Conservation (phyloP, 2,888 invertebrate species). For the Ryuthela nishihirai region DNA sequence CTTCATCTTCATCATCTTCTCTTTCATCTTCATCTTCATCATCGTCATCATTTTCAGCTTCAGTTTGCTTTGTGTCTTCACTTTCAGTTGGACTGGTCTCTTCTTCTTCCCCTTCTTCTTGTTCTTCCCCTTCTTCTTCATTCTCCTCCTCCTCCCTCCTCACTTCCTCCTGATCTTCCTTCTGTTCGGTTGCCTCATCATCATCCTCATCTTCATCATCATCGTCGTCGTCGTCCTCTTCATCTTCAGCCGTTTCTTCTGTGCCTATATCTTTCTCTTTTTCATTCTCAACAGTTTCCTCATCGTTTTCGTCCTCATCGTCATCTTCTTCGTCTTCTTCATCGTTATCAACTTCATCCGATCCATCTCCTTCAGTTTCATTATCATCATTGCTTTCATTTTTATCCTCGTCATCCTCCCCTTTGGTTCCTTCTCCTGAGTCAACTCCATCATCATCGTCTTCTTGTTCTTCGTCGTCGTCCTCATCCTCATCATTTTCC, state of each 20-base stretch:
- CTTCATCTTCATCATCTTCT: neutral
- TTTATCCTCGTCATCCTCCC: neutral
- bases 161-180: conserved; percentile 12
- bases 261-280: conserved; percentile 1
- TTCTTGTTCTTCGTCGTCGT: conserved; percentile 15
- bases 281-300: conserved; percentile 9
- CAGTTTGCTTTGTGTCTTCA: conserved; percentile 1
- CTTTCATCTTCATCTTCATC: neutral
- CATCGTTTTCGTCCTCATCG: conserved; percentile 4
- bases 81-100: neutral
- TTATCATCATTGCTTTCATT: too few relatives aligned
- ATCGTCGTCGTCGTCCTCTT: conserved; percentile 10
- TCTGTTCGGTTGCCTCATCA: conserved; percentile 42
- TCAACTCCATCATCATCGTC: neutral
- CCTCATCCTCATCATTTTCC: conserved; percentile 19
- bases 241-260: conserved; percentile 8
- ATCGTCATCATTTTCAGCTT: conserved; percentile 8
- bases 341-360: conserved; percentile 1
- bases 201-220: conserved; percentile 1
- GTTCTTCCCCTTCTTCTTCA: too few relatives aligned
- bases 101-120: neutral
- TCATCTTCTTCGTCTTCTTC: conserved; percentile 8
- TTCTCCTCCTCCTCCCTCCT: conserved; percentile 1
- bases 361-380: conserved; percentile 1
- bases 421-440: neutral